These are phyloP conservation scores for Mustela erminea DNA, from an alignment of 2,797 vertebrate genomes.

Conservation along the genomic window DNA sequence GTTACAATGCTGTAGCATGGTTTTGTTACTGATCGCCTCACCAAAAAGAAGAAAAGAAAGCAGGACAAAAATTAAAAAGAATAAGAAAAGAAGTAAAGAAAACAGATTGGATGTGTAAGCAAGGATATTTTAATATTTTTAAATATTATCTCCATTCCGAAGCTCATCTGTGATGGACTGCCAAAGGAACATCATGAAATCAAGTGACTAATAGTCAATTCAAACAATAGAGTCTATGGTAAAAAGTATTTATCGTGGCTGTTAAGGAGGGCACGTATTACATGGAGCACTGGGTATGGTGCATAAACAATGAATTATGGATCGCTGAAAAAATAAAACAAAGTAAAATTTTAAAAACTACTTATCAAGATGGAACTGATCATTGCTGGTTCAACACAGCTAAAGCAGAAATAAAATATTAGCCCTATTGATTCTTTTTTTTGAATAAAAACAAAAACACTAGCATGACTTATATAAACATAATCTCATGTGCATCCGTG, in stretches of 20 bases:
- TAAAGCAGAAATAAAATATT: conserved; percentile 27
- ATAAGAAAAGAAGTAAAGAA: neutral
- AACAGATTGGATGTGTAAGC: neutral
- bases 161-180: neutral
- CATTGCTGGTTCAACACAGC: neutral
- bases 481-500: neutral
- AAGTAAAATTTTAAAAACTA: neutral
- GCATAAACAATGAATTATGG: no score
- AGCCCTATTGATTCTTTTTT: neutral
- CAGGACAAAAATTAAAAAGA: neutral
- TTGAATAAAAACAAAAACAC: neutral
- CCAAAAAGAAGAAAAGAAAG: neutral
- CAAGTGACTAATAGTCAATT: neutral
- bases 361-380: neutral
- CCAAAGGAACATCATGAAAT: neutral
- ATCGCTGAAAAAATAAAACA: no score
- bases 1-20: neutral
- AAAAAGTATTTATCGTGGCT: neutral
- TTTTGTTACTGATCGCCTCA: neutral
- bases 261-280: no score
- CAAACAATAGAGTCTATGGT: neutral
- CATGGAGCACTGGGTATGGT: no score
- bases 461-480: neutral
- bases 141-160: neutral
- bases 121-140: neutral